phyloP scores from a whole-genome alignment of 2,113 vertebrate genomes.

The Gasterosteus aculeatus region DNA sequence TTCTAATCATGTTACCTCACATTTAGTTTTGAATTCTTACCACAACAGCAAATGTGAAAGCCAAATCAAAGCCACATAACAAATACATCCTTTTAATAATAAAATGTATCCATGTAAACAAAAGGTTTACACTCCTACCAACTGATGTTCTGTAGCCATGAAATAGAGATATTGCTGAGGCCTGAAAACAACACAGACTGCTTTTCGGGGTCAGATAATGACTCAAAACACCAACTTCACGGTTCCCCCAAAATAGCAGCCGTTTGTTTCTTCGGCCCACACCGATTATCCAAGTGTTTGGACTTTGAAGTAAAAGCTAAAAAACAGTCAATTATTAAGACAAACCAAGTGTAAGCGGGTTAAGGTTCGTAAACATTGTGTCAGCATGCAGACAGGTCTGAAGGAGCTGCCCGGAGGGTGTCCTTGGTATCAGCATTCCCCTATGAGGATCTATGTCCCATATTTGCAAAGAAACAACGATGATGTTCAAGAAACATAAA shows the following conservation, averaged over 20 bases:
- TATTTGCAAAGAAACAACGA: conserved; percentile 27
- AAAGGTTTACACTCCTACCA: conserved; percentile 36
- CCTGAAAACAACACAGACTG: conserved; percentile 15
- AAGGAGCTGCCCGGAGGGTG: conserved; percentile 57
- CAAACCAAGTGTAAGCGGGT: conserved; percentile 31
- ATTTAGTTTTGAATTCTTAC: conserved; percentile 35
- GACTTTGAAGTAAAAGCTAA: conserved; percentile 27
- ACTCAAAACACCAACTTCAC: conserved; percentile 24
- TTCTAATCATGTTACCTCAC: conserved; percentile 40
- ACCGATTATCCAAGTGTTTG: conserved; percentile 26
- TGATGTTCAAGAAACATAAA: conserved; percentile 36
- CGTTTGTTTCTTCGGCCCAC: conserved; percentile 15
- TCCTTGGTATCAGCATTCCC: conserved; percentile 49
- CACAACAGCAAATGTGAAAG: conserved; percentile 42
- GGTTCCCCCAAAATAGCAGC: conserved; percentile 34
- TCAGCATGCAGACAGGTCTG: conserved; percentile 71
- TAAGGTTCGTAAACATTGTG: conserved; percentile 17
- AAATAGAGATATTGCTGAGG: conserved; percentile 19
- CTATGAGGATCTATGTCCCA: conserved; percentile 35
- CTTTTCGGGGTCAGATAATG: conserved; percentile 42
- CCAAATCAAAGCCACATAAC: conserved; percentile 25
- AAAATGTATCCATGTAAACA: conserved; percentile 29
- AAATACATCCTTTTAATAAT: conserved; percentile 26
- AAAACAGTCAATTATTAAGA: conserved; percentile 33
- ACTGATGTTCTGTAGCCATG: conserved; percentile 31